These are phyloP conservation scores for Yponomeuta evonymella DNA, from an alignment of 2,888 invertebrate species.

Conservation along the genomic window DNA sequence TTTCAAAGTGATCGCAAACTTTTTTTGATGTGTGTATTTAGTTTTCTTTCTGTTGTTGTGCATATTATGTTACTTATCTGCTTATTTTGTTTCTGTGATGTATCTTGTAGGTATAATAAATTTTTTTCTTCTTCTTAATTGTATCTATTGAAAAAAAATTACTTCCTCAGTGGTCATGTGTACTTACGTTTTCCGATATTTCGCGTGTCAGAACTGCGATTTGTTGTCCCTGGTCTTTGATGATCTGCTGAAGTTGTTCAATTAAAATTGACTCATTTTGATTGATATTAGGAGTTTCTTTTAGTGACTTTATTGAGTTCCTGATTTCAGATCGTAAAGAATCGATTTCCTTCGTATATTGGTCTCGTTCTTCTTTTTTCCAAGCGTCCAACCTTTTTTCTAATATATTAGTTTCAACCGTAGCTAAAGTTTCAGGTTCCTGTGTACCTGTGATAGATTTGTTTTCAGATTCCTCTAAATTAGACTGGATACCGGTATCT, in stretches of 20 bases:
- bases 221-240: constrained; percentile 71
- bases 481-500: constrained; percentile 19
- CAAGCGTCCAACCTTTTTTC: constrained; percentile 62
- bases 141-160: no score
- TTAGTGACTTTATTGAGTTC: constrained; percentile 51
- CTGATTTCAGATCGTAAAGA: constrained; percentile 55
- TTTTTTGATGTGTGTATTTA: no score
- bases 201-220: constrained; percentile 65
- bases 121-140: no score
- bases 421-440: constrained; percentile 26
- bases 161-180: no score
- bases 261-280: constrained; percentile 47
- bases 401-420: constrained; percentile 45
- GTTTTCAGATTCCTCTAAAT: background rate
- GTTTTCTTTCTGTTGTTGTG: no score
- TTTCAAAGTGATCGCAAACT: no score
- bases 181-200: constrained; percentile 54
- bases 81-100: no score
- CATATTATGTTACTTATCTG: no score
- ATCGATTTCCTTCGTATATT: constrained; percentile 71
- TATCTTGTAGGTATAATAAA: no score
- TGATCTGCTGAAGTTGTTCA: constrained; percentile 55
- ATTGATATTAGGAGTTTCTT: constrained; percentile 32
- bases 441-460: background rate
- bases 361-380: constrained; percentile 71